Conservation (phyloP, 2,113 vertebrate species). For the Odocoileus virginianus region DNA sequence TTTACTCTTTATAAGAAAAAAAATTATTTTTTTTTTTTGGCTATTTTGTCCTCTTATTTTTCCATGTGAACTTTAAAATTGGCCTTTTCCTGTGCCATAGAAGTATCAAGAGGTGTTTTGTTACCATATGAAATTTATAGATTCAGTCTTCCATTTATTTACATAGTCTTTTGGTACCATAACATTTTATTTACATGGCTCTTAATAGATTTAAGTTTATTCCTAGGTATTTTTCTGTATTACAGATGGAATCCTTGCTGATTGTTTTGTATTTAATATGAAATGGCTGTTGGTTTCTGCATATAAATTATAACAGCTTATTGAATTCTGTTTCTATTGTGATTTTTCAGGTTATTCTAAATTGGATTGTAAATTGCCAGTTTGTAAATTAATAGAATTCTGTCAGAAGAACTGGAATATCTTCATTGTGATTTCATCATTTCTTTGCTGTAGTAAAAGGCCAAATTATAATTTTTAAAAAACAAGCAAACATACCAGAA, state of each 20-base stretch:
- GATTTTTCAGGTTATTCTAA: background rate
- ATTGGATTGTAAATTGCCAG: background rate
- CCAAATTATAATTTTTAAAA: background rate
- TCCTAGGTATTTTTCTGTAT: background rate
- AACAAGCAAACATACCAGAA: background rate
- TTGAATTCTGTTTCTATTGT: background rate
- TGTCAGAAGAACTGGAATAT: background rate
- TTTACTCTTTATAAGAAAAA: background rate
- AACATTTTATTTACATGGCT: background rate
- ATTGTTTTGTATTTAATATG: background rate
- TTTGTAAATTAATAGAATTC: background rate
- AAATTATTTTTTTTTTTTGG: background rate
- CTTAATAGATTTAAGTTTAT: background rate
- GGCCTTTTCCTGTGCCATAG: background rate
- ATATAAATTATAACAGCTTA: background rate
- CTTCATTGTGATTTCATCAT: background rate
- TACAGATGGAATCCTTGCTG: background rate
- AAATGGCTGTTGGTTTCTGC: background rate
- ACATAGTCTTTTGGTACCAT: background rate
- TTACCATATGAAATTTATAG: background rate
- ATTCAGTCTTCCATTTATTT: background rate
- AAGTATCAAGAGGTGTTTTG: background rate
- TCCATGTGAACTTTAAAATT: background rate
- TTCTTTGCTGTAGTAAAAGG: background rate
- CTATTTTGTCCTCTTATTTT: background rate